Conservation (phyloP, 1,140 invertebrate genomes). For the Plutomurus gul region DNA sequence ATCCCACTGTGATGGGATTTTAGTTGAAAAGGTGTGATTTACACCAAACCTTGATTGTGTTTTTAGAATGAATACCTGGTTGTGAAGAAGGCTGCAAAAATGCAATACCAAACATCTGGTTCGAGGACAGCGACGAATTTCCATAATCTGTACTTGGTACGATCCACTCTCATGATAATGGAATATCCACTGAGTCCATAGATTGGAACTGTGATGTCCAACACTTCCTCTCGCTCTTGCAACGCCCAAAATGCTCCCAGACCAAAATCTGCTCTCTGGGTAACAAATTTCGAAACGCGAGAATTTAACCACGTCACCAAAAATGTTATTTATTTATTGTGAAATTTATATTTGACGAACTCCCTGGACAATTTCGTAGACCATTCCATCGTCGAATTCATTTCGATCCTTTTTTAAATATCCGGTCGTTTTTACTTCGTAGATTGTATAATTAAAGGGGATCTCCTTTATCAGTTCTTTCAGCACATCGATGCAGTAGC, state of each 20-base stretch:
- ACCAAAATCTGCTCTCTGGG: slow-evolving; percentile 81
- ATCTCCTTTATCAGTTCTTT: slow-evolving; percentile 79
- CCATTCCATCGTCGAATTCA: slow-evolving; percentile 90
- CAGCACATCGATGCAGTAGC: slow-evolving; percentile 92
- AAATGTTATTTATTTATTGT: neutral
- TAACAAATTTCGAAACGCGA: neutral
- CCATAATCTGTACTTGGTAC: slow-evolving; percentile 82
- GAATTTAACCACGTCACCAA: neutral
- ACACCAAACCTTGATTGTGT: neutral
- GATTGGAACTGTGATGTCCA: slow-evolving; percentile 93
- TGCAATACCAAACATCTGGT: slow-evolving; percentile 93
- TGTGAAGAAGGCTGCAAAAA: slow-evolving; percentile 90
- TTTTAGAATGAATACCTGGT: slow-evolving; percentile 57
- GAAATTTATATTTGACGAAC: too few species aligned
- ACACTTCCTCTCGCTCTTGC: slow-evolving; percentile 90
- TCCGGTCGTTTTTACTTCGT: slow-evolving; percentile 76
- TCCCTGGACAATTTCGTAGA: slow-evolving; percentile 86
- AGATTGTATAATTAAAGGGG: slow-evolving; percentile 61
- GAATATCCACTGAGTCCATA: slow-evolving; percentile 93
- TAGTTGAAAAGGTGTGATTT: too few species aligned
- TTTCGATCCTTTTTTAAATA: slow-evolving; percentile 77
- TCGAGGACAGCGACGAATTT: slow-evolving; percentile 97
- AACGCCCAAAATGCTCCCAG: slow-evolving; percentile 85
- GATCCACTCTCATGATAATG: slow-evolving; percentile 83
- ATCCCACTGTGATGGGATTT: too few species aligned